These are phyloP conservation scores for Glyptemys insculpta DNA, from an alignment of 2,797 vertebrate genomes.

Conservation along the genomic window DNA sequence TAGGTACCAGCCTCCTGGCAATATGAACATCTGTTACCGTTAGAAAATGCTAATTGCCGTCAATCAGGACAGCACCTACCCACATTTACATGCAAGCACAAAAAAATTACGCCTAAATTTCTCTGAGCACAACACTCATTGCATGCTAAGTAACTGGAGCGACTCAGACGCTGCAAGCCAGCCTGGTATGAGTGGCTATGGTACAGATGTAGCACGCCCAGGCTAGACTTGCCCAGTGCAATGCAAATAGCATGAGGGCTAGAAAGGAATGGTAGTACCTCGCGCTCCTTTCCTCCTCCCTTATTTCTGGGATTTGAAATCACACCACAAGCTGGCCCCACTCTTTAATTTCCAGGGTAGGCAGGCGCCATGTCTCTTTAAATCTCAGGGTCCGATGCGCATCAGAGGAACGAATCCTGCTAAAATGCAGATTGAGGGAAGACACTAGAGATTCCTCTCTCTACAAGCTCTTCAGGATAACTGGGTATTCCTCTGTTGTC, in stretches of 20 bases:
- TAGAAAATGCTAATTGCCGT: slow-evolving; percentile 96
- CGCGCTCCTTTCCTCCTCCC: not conserved
- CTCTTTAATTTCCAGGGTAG: not conserved
- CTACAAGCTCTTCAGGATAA: not conserved
- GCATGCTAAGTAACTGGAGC: slow-evolving; percentile 79
- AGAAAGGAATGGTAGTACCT: not conserved
- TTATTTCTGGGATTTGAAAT: not conserved
- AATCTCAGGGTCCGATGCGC: not conserved
- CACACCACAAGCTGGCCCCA: not conserved
- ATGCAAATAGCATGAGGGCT: not conserved
- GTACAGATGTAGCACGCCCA: not conserved
- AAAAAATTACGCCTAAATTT: slow-evolving; percentile 86
- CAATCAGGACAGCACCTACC: slow-evolving; percentile 92
- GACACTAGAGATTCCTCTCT: not conserved
- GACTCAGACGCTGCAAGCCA: slow-evolving; percentile 56
- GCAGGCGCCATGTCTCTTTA: not conserved
- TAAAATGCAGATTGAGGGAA: not conserved
- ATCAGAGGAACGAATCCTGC: not conserved
- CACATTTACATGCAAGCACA: slow-evolving; percentile 86
- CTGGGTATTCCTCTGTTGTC: not conserved
- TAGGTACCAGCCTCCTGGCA: slow-evolving; percentile 93
- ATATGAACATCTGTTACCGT: slow-evolving; percentile 94
- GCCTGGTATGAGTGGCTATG: not conserved
- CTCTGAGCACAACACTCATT: slow-evolving; percentile 76
- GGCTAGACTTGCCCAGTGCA: not conserved